Evolutionary conservation across 1,140 invertebrate species (phyloP), one percentile per base, ranked within the genome.

Genomic region (Neuroterus valhalla): DNA sequence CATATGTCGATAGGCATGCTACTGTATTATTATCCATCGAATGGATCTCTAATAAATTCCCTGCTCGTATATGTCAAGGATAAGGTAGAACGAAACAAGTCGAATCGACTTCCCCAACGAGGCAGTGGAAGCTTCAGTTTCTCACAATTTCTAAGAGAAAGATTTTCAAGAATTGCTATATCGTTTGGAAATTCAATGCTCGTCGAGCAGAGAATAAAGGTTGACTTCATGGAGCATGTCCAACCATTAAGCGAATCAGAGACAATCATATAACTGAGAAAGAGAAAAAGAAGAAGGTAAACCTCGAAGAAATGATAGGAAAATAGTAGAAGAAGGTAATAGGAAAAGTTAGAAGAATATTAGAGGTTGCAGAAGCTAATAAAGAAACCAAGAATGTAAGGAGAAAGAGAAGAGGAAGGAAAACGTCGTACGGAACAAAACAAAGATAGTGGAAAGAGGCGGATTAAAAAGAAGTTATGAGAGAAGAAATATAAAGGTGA

Each of bases 1-100:
- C 55, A 62, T 62, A 62, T 62, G 55, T 62, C 55, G 55, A 62
- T 62, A 62, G 55, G 55, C 26, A 62, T 62, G 55, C 55, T 62
- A 62, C 55, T 62, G 55, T 62, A 62, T 62, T 62, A 62, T 62
- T 62, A 62, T 62, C 55, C 31, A 62, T 62, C 55, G 55, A 62
- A 62, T 62, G 55, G 55, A 62, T 62, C 55, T 62, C 55, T 62
- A 62, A 62, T 62, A 62, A 62, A 62, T 62, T 62, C 55, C 31
- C 55, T 62, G 55, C 55, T 62, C 55, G 26, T 62, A 62, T 62
- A 62, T 62, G 55, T 62, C 55, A 62, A 62, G 55, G 55, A 62
- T 62, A 62, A 62, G 55, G 26, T 62, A 15, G 15, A 62, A 62
- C 55, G 55, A 62, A 62, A 62, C 55, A 23, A 62, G 14, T 62